Base-by-base conservation (phyloP, 2,797 vertebrate species). In the Hozukius guyotensis region DNA sequence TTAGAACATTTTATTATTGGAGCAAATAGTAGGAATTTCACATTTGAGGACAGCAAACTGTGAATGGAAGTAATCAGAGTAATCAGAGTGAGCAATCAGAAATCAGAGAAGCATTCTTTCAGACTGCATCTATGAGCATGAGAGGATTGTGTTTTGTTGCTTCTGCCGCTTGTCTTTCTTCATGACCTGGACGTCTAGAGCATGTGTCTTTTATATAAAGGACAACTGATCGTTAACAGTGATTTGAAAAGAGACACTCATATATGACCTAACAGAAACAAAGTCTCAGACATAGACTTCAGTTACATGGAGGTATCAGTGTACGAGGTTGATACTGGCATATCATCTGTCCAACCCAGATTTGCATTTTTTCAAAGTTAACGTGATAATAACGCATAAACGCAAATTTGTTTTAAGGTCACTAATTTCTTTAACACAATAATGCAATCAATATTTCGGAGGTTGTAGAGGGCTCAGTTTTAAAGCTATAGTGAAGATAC, bases 51-150 rank as follows among this genome's bases (percentile, higher is more conserved):
- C 55, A 36, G 70, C 46, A 27, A 29, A 80, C 31, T 66, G 11
- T 62, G 66, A 83, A 84, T 64, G 14, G 81, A 38, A 52, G 78
- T 34, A 88, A 89, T 90, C 85, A 92, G 52, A 55, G 9, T 38
- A 18, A 69, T n/a, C 49, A 52, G 49, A 52, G 20, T 9, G 7
- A 46, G 42, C 16, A 18, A 46, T 46, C 42, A 46, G 42, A 18
- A 46, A 46, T 46, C 42, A 89, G 75, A 31, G 61, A 16, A 4
- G 53, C 72, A 73, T 87, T 91, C 73, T 81, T 66, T 59, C n/a
- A 22, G 14, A 34, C 68, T 62, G 61, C 65, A 8, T 78, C 31
- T 27, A 46, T 14, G 9, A 59, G 49, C 16, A 14, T 2, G 38
- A 34, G 36, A 71, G 22, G 68, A 73, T 70, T 38, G 67, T 78